phyloP scores from a whole-genome alignment of 2,888 invertebrate species.

The Nemotelus pantherinus region DNA sequence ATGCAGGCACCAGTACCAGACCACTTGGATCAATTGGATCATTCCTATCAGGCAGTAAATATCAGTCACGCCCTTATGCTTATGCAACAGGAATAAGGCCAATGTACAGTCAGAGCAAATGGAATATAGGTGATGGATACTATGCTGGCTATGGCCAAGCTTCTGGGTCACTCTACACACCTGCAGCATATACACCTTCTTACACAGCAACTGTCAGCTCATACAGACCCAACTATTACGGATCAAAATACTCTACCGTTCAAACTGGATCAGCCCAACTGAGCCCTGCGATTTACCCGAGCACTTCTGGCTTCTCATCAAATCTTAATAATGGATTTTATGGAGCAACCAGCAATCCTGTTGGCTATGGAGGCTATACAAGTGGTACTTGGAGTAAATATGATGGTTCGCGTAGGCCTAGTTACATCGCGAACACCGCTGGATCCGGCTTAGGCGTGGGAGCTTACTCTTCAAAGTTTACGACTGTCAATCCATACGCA shows the following conservation, averaged over 20 bases:
- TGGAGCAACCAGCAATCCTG: neutral
- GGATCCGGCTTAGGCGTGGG: too few species aligned
- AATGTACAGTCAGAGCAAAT: conserved; percentile 11
- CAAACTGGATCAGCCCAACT: neutral
- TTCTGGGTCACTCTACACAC: neutral
- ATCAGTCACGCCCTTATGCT: neutral
- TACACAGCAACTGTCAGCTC: neutral
- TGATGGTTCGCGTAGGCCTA: neutral
- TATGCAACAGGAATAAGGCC: neutral
- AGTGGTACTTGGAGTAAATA: neutral
- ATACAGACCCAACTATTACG: too few species aligned
- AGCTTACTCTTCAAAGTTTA: neutral
- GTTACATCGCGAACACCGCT: neutral
- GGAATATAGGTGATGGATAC: conserved; percentile 8
- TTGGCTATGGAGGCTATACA: neutral
- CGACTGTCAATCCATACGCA: neutral
- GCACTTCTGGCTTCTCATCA: neutral
- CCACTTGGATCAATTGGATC: neutral
- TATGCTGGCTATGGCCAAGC: conserved; percentile 18
- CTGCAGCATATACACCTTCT: neutral
- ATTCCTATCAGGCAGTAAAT: neutral
- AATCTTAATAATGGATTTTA: neutral
- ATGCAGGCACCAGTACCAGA: too few species aligned
- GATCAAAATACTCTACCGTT: neutral
- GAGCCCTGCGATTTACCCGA: neutral